phyloP scores from a whole-genome alignment of 2,888 invertebrate genomes.

The Calameuta pallipes region DNA sequence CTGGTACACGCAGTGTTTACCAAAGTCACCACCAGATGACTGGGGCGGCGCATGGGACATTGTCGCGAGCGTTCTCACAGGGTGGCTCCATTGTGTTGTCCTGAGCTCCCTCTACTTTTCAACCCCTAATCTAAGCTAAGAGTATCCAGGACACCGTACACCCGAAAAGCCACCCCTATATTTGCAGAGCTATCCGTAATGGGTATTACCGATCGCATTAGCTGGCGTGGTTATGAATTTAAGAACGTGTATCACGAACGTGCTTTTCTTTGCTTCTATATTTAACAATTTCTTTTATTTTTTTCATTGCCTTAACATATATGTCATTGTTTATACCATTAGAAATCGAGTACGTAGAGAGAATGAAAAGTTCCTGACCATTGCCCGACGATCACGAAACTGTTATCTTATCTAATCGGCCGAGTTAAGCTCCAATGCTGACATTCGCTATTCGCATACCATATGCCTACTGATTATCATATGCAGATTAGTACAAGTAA shows the following conservation, averaged over 20 bases:
- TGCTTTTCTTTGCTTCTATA: background rate
- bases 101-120: conserved; percentile 31
- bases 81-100: conserved; percentile 51
- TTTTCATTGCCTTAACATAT: background rate
- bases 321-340: background rate
- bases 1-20: conserved; percentile 52
- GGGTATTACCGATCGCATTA: conserved; percentile 59
- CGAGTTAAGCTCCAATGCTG: background rate
- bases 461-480: background rate
- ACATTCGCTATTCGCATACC: background rate
- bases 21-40: conserved; percentile 65
- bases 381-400: background rate
- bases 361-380: background rate
- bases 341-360: background rate
- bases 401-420: background rate
- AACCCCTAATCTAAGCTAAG: conserved; percentile 34
- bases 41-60: conserved; percentile 49
- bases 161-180: conserved; percentile 35
- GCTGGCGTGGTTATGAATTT: conserved; percentile 53
- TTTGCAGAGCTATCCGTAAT: conserved; percentile 58
- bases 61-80: conserved; percentile 47
- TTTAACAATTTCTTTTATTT: background rate
- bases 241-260: conserved; percentile 26
- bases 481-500: background rate
- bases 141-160: conserved; percentile 29